Evolutionary conservation across 2,797 vertebrate genomes (phyloP), one percentile per base, ranked within the genome.

Genomic region (Schizothorax lantsangensis): DNA sequence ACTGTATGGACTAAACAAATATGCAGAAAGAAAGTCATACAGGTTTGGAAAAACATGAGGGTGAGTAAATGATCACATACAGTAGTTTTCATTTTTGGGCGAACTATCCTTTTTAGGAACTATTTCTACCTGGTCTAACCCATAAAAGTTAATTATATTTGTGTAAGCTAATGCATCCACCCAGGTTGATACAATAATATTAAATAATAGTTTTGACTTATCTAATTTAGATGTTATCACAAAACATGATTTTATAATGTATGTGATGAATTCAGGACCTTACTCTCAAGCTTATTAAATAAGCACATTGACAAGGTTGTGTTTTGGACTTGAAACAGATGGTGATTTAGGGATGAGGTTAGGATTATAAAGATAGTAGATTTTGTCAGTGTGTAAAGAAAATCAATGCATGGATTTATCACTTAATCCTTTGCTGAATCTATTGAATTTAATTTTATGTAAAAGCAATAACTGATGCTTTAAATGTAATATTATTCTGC

Each of bases 241-340:
- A 33, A 15, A 30, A 30, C 2, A 14, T 30, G 26, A 19, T 36
- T 21, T 71, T 71, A 23, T 40, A 40, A 21, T 15, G 9, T 30
- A 45, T 62, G 30, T 62, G 9, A 59, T 45, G 30, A 77, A 47
- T 73, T 15, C 10, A 40, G 33, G 49, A 57, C 19, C 33, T 40
- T 38, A 36, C 21, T 78, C 52, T 57, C 10, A 43, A 26, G 30
- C 8, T 3, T 21, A 8, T 66, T 80, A 2, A 66, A 80, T 30
- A 4, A 11, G 19, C 23, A 57, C 9, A 40, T 12, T 69, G 11
- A 54, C 33, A 54, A 84, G 85, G 89, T 86, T 81, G 86, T 38
- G 15, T 73, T 73, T 73, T 26, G 40, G 40, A 45, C 19, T 43
- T 40, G 81, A 88, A 90, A 87, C 92, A 92, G 64, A 33, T 66